A percentile compares a stretch with the other conserved stretches of the same genome.
phyloP scores from a whole-genome alignment of 2,888 invertebrate genomes.

The Drosophila mulleri region DNA sequence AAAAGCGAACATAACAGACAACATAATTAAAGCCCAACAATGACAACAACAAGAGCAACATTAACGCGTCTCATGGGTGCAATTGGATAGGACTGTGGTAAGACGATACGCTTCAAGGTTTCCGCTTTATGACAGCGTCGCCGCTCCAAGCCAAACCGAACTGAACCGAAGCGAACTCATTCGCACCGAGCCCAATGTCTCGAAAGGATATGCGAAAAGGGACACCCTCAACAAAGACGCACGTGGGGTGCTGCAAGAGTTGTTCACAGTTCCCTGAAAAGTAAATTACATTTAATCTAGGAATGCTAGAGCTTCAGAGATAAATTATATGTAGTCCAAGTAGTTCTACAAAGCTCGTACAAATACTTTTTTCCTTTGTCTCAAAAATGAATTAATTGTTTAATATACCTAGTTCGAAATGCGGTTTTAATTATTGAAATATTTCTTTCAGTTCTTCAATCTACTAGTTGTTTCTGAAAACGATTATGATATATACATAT shows the following conservation, averaged over 20 bases:
- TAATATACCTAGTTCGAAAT: too few species aligned
- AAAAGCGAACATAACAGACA: conserved; percentile 33
- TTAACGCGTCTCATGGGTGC: conserved; percentile 69
- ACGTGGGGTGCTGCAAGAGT: background rate
- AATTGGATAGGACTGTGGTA: conserved; percentile 68
- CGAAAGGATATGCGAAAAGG: conserved; percentile 23
- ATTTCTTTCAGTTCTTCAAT: too few species aligned
- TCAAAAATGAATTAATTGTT: too few species aligned
- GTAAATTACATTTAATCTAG: background rate
- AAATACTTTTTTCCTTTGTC: too few species aligned
- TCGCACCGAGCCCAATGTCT: conserved; percentile 1
- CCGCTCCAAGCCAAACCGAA: conserved; percentile 23
- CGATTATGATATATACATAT: too few species aligned
- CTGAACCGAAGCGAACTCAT: background rate
- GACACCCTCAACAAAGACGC: conserved; percentile 8
- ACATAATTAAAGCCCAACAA: conserved; percentile 67
- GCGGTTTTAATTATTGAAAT: too few species aligned
- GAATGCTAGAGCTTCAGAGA: background rate
- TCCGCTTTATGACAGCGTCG: conserved; percentile 67
- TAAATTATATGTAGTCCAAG: background rate
- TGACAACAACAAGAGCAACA: conserved; percentile 47
- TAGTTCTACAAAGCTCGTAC: too few species aligned
- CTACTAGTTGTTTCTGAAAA: too few species aligned
- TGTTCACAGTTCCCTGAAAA: background rate
- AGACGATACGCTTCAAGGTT: conserved; percentile 78